Evolutionary conservation across 2,797 vertebrate genomes (phyloP).

Genomic region (Characodon lateralis): DNA sequence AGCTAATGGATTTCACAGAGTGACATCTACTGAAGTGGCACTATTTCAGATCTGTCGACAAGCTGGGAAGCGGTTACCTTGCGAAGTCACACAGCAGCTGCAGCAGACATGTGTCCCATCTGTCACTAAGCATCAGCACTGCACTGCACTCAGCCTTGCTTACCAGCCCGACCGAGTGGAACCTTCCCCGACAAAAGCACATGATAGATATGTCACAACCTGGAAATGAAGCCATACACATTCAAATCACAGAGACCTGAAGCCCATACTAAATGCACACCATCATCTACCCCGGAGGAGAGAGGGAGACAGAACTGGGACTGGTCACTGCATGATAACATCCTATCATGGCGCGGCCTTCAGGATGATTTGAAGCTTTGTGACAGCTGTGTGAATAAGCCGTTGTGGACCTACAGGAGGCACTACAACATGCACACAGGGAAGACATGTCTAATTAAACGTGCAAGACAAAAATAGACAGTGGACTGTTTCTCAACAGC

Average conservation of each 20-base stretch:
- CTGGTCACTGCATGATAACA: conserved; percentile 35
- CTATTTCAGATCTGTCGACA: conserved; percentile 68
- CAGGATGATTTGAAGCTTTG: conserved; percentile 18
- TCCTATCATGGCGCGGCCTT: conserved; percentile 22
- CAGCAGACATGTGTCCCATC: conserved; percentile 63
- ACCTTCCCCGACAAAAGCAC: conserved; percentile 60
- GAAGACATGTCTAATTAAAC: conserved; percentile 2
- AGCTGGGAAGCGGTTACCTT: conserved; percentile 52
- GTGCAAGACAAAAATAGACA: neutral
- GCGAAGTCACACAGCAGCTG: conserved; percentile 54
- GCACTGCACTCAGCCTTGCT: conserved; percentile 35
- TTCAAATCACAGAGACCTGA: conserved; percentile 64
- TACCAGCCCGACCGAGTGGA: conserved; percentile 57
- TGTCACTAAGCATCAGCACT: conserved; percentile 64
- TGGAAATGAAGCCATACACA: conserved; percentile 72
- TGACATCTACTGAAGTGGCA: conserved; percentile 59
- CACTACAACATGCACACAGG: neutral
- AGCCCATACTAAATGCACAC: conserved; percentile 38
- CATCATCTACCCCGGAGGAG: conserved; percentile 52
- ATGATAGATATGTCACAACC: conserved; percentile 70
- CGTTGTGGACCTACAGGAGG: neutral
- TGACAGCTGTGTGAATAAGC: conserved; percentile 12
- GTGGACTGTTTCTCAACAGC: neutral
- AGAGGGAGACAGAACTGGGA: conserved; percentile 23
- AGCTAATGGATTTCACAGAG: conserved; percentile 61